phyloP scores from a whole-genome alignment of 2,888 invertebrate genomes.

The Scotopteryx bipunctaria region DNA sequence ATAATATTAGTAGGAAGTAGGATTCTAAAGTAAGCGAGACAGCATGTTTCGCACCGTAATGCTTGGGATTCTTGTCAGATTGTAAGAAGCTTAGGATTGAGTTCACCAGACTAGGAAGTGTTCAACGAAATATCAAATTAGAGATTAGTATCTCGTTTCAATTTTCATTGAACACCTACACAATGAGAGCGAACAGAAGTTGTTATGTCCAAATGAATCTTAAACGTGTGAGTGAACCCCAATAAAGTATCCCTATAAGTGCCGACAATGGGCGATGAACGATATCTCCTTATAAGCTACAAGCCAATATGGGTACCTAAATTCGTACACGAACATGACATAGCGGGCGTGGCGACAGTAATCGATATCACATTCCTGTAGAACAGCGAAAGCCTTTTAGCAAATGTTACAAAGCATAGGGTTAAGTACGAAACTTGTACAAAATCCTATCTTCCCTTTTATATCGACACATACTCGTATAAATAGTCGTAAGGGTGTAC shows the following conservation, averaged over 20 bases:
- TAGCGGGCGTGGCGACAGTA: constrained; percentile 34
- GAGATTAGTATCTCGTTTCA: neutral
- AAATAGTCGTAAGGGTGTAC: constrained; percentile 34
- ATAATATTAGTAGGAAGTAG: no score
- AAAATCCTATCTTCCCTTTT: constrained; percentile 29
- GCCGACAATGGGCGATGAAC: constrained; percentile 31
- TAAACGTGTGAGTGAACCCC: constrained; percentile 1
- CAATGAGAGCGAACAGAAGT: neutral
- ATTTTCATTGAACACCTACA: neutral
- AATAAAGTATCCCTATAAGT: constrained; percentile 1
- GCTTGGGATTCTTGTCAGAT: neutral
- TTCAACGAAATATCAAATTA: constrained; percentile 1
- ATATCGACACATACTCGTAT: constrained; percentile 32
- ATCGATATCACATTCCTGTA: constrained; percentile 33
- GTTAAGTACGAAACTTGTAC: constrained; percentile 27
- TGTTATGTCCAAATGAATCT: constrained; percentile 1
- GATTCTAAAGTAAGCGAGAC: neutral
- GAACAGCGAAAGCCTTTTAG: constrained; percentile 40
- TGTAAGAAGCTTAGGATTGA: constrained; percentile 8
- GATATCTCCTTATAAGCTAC: constrained; percentile 34
- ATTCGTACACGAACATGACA: constrained; percentile 32
- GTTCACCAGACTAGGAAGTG: constrained; percentile 1
- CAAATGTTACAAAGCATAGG: constrained; percentile 32
- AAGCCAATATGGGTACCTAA: constrained; percentile 31
- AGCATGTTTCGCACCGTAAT: neutral